Conservation (phyloP, 2,888 invertebrate genomes). For the Leptopterna dolabrata region DNA sequence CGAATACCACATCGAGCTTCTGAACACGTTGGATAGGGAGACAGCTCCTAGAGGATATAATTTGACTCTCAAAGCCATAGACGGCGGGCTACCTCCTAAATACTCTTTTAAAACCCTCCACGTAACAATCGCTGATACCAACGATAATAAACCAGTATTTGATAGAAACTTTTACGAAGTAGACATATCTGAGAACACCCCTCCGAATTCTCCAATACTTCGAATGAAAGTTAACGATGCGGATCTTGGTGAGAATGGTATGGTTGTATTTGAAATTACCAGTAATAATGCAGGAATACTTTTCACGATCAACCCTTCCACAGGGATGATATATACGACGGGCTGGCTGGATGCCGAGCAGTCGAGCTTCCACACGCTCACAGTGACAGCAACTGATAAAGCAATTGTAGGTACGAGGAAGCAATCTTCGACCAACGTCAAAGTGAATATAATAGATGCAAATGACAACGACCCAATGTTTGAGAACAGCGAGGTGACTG, state of each 20-base stretch:
- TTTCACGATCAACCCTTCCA: slow-evolving; percentile 79
- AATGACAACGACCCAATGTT: slow-evolving; percentile 95
- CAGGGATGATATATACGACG: slow-evolving; percentile 76
- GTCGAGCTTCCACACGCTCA: slow-evolving; percentile 84
- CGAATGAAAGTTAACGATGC: slow-evolving; percentile 86
- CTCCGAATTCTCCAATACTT: slow-evolving; percentile 86
- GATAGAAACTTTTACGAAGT: slow-evolving; percentile 87
- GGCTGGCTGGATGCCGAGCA: slow-evolving; percentile 84
- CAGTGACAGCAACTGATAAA: slow-evolving; percentile 88
- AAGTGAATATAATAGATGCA: slow-evolving; percentile 86
- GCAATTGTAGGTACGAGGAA: slow-evolving; percentile 83
- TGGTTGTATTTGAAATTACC: slow-evolving; percentile 84
- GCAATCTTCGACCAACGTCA: slow-evolving; percentile 89
- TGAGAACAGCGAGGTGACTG: slow-evolving; percentile 75
- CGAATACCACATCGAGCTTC: slow-evolving; percentile 83
- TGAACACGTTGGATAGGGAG: slow-evolving; percentile 81
- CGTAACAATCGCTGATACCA: slow-evolving; percentile 83
- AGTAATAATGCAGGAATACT: slow-evolving; percentile 90
- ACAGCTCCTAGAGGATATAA: slow-evolving; percentile 83
- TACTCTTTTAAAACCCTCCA: slow-evolving; percentile 83
- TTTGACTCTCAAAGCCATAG: slow-evolving; percentile 84
- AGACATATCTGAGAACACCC: slow-evolving; percentile 88
- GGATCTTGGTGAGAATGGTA: slow-evolving; percentile 73
- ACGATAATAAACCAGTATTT: slow-evolving; percentile 88
- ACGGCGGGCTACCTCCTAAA: slow-evolving; percentile 82